Evolutionary conservation across 2,797 vertebrate species (phyloP).

Genomic region (Galaxias olidus): DNA sequence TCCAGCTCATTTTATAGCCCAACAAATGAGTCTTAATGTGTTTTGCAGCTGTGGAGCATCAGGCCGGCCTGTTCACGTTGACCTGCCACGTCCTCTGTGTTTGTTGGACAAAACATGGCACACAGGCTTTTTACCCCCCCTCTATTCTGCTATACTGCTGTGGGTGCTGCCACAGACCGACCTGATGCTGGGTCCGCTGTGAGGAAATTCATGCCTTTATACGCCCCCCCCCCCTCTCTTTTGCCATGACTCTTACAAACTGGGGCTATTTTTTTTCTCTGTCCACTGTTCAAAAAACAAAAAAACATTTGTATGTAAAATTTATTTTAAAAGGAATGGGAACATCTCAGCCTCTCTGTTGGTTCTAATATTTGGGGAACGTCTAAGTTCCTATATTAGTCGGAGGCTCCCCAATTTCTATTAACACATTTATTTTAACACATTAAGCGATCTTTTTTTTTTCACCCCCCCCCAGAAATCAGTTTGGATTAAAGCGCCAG

Average conservation of each 20-base stretch:
- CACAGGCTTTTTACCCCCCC: conserved; percentile 77
- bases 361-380: conserved; percentile 24
- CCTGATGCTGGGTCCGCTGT: conserved; percentile 52
- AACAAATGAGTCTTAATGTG: conserved; percentile 81
- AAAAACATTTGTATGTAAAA: conserved; percentile 8
- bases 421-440: conserved; percentile 19
- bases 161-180: conserved; percentile 56
- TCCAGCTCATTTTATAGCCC: conserved; percentile 79
- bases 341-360: conserved; percentile 29
- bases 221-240: conserved; percentile 20
- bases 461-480: conserved; percentile 47
- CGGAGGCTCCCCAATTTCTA: conserved; percentile 11
- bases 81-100: conserved; percentile 87
- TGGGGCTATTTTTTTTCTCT: conserved; percentile 40
- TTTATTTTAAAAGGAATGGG: neutral
- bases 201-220: conserved; percentile 50
- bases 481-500: conserved; percentile 49
- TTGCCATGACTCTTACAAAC: conserved; percentile 34
- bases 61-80: conserved; percentile 82
- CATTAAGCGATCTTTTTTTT: conserved; percentile 28
- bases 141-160: conserved; percentile 51
- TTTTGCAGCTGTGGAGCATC: conserved; percentile 81
- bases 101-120: conserved; percentile 99
- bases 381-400: too few species aligned
- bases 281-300: neutral